These are phyloP conservation scores for Corythornis madagascariensis DNA, from an alignment of 2,113 vertebrate species.

Conservation along the genomic window DNA sequence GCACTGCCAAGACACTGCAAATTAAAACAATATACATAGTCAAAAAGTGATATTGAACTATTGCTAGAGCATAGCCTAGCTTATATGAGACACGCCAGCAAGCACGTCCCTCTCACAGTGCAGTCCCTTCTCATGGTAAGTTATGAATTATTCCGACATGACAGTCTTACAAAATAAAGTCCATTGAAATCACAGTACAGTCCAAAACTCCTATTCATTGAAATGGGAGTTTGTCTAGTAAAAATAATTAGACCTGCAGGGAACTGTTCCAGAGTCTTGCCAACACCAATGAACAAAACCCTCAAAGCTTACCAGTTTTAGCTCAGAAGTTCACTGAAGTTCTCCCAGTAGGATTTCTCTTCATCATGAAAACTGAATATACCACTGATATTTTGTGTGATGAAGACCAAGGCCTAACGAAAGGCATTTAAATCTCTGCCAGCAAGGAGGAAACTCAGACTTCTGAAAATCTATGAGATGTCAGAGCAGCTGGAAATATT, in stretches of 20 bases:
- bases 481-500: slow-evolving; percentile 46
- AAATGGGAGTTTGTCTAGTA: slow-evolving; percentile 29
- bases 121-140: background rate
- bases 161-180: background rate
- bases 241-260: slow-evolving; percentile 72
- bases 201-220: slow-evolving; percentile 36
- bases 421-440: slow-evolving; percentile 39
- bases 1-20: slow-evolving; percentile 6
- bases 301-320: slow-evolving; percentile 66
- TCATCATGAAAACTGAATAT: slow-evolving; percentile 45
- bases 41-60: background rate
- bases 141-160: background rate
- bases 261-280: slow-evolving; percentile 55
- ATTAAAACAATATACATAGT: slow-evolving; percentile 42
- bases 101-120: background rate
- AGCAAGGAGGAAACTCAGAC: background rate
- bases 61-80: background rate
- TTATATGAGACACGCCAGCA: background rate
- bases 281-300: slow-evolving; percentile 44
- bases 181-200: background rate
- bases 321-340: slow-evolving; percentile 44
- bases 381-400: slow-evolving; percentile 17
- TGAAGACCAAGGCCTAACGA: slow-evolving; percentile 40
- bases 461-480: slow-evolving; percentile 33
- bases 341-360: slow-evolving; percentile 28